These are phyloP conservation scores for Eupithecia pulchellata DNA, from an alignment of 2,888 invertebrate genomes.

Conservation along the genomic window DNA sequence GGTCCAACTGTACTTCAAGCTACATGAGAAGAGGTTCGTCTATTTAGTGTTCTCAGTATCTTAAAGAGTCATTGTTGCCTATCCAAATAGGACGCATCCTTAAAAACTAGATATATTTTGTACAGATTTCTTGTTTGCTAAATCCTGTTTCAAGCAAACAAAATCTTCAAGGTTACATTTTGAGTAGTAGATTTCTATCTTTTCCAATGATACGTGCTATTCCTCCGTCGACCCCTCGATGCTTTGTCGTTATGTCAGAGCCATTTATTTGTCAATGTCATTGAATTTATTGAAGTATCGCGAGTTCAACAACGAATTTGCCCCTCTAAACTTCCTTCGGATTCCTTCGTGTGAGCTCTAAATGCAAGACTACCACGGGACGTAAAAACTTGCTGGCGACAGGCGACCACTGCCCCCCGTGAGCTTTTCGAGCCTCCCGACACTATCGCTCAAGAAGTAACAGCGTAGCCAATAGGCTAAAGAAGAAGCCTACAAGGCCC, in stretches of 20 bases:
- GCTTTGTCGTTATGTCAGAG: not conserved
- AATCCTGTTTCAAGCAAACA: not conserved
- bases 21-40: not conserved
- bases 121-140: not conserved
- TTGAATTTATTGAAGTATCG: not conserved
- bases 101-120: not conserved
- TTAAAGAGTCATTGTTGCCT: not conserved
- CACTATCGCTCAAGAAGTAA: no score
- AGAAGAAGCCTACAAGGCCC: no score
- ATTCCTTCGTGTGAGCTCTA: no score
- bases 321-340: no score
- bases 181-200: not conserved
- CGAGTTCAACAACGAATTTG: no score
- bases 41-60: not conserved
- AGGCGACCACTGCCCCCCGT: no score
- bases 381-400: no score
- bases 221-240: not conserved
- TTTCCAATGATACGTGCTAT: not conserved
- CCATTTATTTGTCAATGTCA: not conserved
- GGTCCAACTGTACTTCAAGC: not conserved
- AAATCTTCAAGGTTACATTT: slow-evolving; percentile 3
- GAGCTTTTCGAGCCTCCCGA: no score
- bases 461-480: no score
- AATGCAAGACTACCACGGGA: no score
- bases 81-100: not conserved